Percentiles rank a stretch among this genome's conserved stretches.
These are phyloP conservation scores for Pycnonotus jocosus DNA, from an alignment of 2,113 vertebrate genomes.

Conservation along the genomic window DNA sequence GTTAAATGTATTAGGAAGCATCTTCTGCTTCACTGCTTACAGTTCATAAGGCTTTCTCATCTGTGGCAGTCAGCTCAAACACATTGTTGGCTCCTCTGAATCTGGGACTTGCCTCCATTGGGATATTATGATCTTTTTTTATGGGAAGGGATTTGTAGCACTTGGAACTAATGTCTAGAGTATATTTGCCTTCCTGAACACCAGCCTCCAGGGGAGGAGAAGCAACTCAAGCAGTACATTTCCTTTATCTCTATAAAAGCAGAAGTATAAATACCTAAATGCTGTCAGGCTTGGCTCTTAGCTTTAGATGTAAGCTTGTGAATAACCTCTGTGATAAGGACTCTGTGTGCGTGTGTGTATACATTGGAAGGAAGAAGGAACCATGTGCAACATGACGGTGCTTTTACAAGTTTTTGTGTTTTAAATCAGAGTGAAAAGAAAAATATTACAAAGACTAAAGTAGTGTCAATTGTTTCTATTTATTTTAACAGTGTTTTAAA, in stretches of 20 bases:
- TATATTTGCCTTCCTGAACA: background rate
- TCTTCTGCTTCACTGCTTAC: background rate
- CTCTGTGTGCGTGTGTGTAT: background rate
- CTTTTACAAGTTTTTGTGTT: background rate
- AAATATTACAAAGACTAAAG: background rate
- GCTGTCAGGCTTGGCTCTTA: background rate
- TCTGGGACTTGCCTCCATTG: background rate
- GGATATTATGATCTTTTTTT: background rate
- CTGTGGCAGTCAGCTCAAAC: background rate
- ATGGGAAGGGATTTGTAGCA: background rate
- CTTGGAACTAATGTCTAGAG: background rate
- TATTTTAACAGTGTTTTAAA: background rate
- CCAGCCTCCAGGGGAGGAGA: background rate
- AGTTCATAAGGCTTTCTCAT: background rate
- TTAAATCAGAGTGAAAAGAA: background rate
- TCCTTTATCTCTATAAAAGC: background rate
- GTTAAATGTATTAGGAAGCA: background rate
- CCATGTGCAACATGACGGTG: background rate
- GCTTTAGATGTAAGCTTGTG: background rate
- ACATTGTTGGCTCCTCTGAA: accelerated
- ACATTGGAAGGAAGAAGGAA: background rate
- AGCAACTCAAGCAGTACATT: background rate
- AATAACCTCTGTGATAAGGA: background rate
- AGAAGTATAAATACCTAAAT: background rate
- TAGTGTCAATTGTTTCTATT: background rate